phyloP scores from a whole-genome alignment of 2,888 invertebrate species.

The Melinaea menophilus region DNA sequence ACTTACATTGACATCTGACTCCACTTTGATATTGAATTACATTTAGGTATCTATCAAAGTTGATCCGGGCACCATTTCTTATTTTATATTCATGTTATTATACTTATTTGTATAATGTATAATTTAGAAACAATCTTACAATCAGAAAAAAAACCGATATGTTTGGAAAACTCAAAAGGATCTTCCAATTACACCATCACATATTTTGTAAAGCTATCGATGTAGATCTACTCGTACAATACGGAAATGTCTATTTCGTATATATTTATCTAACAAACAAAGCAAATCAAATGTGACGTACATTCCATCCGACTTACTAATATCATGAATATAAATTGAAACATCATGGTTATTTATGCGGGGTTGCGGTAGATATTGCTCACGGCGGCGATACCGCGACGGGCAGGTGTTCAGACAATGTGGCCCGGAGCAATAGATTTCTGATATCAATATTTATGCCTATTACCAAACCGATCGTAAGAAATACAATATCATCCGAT shows the following conservation, averaged over 20 bases:
- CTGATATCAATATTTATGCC: conserved; percentile 73
- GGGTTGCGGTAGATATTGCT: conserved; percentile 66
- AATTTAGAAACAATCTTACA: too few relatives aligned
- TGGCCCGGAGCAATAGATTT: conserved; percentile 67
- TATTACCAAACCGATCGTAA: conserved; percentile 63
- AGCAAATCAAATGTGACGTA: conserved; percentile 74
- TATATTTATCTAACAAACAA: conserved; percentile 66
- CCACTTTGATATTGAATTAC: background rate
- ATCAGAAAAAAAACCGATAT: too few relatives aligned
- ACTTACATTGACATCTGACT: background rate
- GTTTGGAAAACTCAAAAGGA: too few relatives aligned
- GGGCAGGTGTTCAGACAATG: conserved; percentile 74
- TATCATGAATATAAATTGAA: conserved; percentile 77
- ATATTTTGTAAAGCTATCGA: too few relatives aligned
- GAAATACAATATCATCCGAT: conserved; percentile 49
- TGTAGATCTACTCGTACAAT: too few relatives aligned
- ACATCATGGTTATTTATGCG: conserved; percentile 74
- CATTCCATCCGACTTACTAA: conserved; percentile 60
- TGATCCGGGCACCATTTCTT: background rate
- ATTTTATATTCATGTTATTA: background rate
- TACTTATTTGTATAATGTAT: too few relatives aligned
- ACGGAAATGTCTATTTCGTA: too few relatives aligned
- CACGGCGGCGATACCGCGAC: conserved; percentile 50
- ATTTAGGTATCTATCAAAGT: background rate
- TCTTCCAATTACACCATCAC: too few relatives aligned